A percentile compares a stretch with the other conserved stretches of the same genome.
These are phyloP conservation scores for Syrphus vitripennis DNA, from an alignment of 2,888 invertebrate species.

Conservation along the genomic window DNA sequence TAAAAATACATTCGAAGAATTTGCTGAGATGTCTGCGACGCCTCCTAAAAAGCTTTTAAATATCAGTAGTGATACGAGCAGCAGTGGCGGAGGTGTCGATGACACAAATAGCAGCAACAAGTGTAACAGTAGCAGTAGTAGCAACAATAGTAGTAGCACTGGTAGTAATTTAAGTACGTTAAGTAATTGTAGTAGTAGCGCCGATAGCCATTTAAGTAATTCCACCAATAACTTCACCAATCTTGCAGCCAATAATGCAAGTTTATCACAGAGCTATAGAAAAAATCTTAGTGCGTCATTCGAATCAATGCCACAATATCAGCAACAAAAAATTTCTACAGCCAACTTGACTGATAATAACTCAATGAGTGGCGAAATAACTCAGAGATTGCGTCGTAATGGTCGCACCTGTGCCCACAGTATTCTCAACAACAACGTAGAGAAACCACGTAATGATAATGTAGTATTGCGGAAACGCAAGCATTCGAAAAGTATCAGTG, in stretches of 20 bases:
- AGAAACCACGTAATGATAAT: not conserved
- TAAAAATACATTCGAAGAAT: slow-evolving; percentile 49
- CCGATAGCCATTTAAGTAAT: slow-evolving; percentile 71
- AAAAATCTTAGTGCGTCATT: slow-evolving; percentile 79
- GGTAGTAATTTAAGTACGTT: slow-evolving; percentile 74
- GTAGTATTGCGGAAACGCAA: slow-evolving; percentile 47
- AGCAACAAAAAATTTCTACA: slow-evolving; percentile 24
- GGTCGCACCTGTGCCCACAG: slow-evolving; percentile 40
- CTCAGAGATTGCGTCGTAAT: slow-evolving; percentile 54
- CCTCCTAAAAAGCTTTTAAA: slow-evolving; percentile 38
- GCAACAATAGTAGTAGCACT: slow-evolving; percentile 72
- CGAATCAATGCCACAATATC: slow-evolving; percentile 73
- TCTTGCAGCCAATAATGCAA: slow-evolving; percentile 47
- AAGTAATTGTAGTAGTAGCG: slow-evolving; percentile 74
- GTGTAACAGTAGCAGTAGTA: slow-evolving; percentile 72
- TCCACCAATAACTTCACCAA: slow-evolving; percentile 44
- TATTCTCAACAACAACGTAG: slow-evolving; percentile 22
- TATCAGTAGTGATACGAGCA: slow-evolving; percentile 37
- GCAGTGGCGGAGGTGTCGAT: slow-evolving; percentile 56
- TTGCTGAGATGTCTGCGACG: slow-evolving; percentile 53
- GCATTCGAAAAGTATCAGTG: slow-evolving; percentile 64
- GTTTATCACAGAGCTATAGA: slow-evolving; percentile 75
- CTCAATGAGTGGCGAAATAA: slow-evolving; percentile 6
- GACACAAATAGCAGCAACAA: slow-evolving; percentile 67
- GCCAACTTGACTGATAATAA: slow-evolving; percentile 30